Evolutionary conservation across 2,113 vertebrate genomes (phyloP).

Genomic region (Gobiocypris rarus): DNA sequence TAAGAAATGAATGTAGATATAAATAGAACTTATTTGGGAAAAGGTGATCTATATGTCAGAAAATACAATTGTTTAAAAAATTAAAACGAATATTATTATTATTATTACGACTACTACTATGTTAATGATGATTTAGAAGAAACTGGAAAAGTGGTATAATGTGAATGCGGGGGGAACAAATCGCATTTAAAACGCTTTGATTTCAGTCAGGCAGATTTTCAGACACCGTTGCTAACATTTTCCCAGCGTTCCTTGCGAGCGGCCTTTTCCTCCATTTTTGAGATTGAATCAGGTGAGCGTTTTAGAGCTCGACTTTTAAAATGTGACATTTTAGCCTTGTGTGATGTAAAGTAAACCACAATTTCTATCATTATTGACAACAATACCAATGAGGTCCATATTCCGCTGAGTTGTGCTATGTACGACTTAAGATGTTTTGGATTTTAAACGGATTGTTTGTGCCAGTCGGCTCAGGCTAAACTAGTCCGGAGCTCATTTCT

Average conservation of each 20-base stretch:
- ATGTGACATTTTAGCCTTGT: neutral
- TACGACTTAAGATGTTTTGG: neutral
- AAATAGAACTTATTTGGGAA: no score
- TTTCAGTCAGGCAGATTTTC: slow-evolving; percentile 38
- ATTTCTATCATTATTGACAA: neutral
- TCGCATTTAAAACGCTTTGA: neutral
- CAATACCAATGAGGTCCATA: neutral
- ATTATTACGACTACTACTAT: neutral
- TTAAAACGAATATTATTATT: neutral
- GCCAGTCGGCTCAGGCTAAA: neutral
- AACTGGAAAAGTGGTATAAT: neutral
- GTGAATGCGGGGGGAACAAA: no score
- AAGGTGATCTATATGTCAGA: neutral
- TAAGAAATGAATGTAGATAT: no score
- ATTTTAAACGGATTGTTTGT: slow-evolving; percentile 11
- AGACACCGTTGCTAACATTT: slow-evolving; percentile 14
- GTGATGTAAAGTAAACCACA: neutral
- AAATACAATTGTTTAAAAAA: neutral
- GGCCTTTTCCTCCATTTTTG: slow-evolving; percentile 60
- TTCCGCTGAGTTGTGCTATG: accelerated
- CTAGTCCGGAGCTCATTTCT: neutral
- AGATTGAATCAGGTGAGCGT: slow-evolving; percentile 43
- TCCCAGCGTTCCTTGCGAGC: slow-evolving; percentile 47
- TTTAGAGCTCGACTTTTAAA: neutral
- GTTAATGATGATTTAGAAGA: neutral